Percentiles rank a stretch among this genome's conserved stretches.
Conservation (phyloP, 2,797 vertebrate species). For the Telmatherina bonti region DNA sequence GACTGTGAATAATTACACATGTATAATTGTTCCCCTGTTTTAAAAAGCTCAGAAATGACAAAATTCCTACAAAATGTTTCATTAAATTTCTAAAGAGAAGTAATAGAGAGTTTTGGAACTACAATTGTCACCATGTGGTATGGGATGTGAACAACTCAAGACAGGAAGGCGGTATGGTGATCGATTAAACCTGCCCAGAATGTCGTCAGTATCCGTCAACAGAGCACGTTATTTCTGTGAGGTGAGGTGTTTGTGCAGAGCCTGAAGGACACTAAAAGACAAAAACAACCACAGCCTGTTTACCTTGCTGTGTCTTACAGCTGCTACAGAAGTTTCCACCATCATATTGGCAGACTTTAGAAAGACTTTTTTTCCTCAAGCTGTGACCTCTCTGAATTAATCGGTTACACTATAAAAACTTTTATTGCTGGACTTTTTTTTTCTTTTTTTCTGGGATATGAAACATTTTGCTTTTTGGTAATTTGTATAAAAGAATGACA, state of each 20-base stretch:
- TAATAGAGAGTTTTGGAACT: neutral
- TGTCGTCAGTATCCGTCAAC: neutral
- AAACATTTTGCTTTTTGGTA: neutral
- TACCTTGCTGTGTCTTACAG: constrained; percentile 7
- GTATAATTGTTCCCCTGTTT: neutral
- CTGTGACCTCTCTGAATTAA: neutral
- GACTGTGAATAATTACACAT: neutral
- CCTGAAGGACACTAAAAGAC: neutral
- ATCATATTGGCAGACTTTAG: neutral
- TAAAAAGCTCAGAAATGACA: constrained; percentile 1
- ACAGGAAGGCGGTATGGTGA: neutral
- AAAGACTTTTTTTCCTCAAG: constrained; percentile 1
- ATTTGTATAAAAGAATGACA: neutral
- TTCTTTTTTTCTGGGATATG: neutral
- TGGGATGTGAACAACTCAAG: neutral
- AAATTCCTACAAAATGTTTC: neutral
- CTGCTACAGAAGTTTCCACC: neutral
- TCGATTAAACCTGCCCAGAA: constrained; percentile 18
- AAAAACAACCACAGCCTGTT: constrained; percentile 11
- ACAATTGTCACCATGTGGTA: constrained; percentile 2
- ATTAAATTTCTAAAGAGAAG: neutral
- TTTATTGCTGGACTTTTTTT: neutral
- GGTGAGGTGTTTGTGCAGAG: constrained; percentile 5
- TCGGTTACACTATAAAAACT: neutral
- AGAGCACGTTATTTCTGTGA: constrained; percentile 9